These are phyloP conservation scores for Sycophila texana DNA, from an alignment of 2,888 invertebrate species.

Conservation along the genomic window DNA sequence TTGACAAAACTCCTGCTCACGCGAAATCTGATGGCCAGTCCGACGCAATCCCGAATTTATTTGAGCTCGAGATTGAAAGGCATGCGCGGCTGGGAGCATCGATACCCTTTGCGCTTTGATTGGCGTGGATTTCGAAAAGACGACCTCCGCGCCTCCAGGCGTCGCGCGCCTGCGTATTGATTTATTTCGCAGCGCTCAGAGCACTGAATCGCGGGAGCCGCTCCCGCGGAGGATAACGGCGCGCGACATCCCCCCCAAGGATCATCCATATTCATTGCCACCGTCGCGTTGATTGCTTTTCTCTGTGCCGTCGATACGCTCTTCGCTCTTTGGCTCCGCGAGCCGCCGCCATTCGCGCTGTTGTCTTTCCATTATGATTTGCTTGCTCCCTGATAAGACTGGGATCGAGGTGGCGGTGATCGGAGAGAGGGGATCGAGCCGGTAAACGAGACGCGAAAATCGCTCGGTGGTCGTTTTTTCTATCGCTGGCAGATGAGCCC, in stretches of 20 bases:
- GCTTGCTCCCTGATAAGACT: not conserved
- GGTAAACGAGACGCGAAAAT: too few relatives aligned
- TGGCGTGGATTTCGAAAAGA: constrained; percentile 20
- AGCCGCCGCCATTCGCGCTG: not conserved
- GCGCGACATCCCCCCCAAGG: constrained; percentile 15
- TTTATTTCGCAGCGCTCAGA: constrained; percentile 18
- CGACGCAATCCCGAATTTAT: too few relatives aligned
- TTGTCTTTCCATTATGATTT: not conserved
- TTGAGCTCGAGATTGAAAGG: constrained; percentile 7
- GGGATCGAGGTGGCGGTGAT: not conserved
- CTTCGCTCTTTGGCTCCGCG: too few relatives aligned
- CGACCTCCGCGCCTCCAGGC: not conserved
- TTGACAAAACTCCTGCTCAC: too few relatives aligned
- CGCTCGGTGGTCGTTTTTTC: too few relatives aligned
- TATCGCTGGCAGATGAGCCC: too few relatives aligned
- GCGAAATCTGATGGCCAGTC: too few relatives aligned
- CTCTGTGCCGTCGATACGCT: constrained; percentile 11
- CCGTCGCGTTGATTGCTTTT: constrained; percentile 45
- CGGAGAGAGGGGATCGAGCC: not conserved
- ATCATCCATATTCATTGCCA: constrained; percentile 45
- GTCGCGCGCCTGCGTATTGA: constrained; percentile 36
- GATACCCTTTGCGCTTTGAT: constrained; percentile 27
- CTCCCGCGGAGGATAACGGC: constrained; percentile 11
- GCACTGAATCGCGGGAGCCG: constrained; percentile 2
- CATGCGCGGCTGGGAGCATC: constrained; percentile 25